These are phyloP conservation scores for Drosophila albomicans DNA, from an alignment of 1,140 invertebrate species.

Conservation along the genomic window DNA sequence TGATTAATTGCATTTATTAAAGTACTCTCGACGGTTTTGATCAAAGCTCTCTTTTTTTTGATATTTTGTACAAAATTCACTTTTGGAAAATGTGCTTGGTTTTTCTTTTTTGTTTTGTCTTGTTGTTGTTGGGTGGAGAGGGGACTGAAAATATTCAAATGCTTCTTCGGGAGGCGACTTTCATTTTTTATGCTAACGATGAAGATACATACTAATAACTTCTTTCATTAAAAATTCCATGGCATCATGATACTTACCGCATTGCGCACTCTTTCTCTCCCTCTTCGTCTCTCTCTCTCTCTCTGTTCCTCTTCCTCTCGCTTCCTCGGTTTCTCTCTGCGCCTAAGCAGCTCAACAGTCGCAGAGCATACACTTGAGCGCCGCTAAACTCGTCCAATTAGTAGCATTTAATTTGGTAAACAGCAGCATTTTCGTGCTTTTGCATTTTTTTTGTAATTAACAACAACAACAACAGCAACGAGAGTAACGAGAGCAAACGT, in stretches of 20 bases:
- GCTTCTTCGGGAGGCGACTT: too few species aligned
- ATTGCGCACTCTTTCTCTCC: neutral
- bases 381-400: conserved; percentile 82
- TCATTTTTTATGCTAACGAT: conserved; percentile 77
- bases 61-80: too few species aligned
- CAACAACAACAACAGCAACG: conserved; percentile 45
- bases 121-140: too few species aligned
- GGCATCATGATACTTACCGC: conserved; percentile 60
- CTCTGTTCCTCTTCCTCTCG: neutral
- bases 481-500: conserved; percentile 10
- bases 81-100: too few species aligned
- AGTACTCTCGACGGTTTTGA: too few species aligned
- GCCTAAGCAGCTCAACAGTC: conserved; percentile 55
- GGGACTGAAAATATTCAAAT: too few species aligned
- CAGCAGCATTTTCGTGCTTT: conserved; percentile 82
- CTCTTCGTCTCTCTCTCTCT: neutral
- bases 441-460: conserved; percentile 83
- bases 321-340: neutral
- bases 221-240: conserved; percentile 82
- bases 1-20: too few species aligned
- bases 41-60: too few species aligned
- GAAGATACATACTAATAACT: conserved; percentile 80
- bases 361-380: conserved; percentile 73
- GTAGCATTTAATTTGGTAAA: conserved; percentile 83
- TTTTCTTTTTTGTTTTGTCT: too few species aligned